Conservation (phyloP, 2,797 vertebrate genomes). For the Ctenopoma kingsleyae region DNA sequence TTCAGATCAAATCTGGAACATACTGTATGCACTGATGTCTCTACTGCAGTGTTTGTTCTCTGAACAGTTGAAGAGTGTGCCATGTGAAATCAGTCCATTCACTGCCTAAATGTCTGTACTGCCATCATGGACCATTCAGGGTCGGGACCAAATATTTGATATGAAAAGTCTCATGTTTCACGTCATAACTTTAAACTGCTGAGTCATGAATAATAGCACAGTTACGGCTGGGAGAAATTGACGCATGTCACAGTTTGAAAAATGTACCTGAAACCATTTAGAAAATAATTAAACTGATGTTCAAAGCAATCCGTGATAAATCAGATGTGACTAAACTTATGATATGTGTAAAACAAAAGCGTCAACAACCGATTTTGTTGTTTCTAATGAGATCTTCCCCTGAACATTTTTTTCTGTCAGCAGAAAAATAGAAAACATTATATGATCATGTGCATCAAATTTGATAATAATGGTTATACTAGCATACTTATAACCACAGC, state of each 20-base stretch:
- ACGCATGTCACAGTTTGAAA: neutral
- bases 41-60: neutral
- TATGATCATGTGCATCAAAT: neutral
- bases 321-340: neutral
- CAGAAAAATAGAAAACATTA: neutral
- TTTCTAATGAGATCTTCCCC: too few relatives aligned
- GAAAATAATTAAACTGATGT: neutral
- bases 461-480: neutral
- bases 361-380: too few relatives aligned
- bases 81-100: conserved; percentile 34
- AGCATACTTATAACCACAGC: too few relatives aligned
- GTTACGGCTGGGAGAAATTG: neutral
- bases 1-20: conserved; percentile 16
- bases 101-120: conserved; percentile 73
- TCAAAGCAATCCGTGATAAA: neutral
- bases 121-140: conserved; percentile 49
- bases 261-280: neutral
- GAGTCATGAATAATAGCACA: conserved; percentile 30
- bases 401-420: neutral
- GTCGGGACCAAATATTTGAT: conserved; percentile 67
- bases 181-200: conserved; percentile 34
- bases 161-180: conserved; percentile 21
- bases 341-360: neutral
- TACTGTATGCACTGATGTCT: conserved; percentile 10
- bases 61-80: neutral